Percentiles rank a stretch among this genome's conserved stretches.
These are phyloP conservation scores for pig (Sus scrofa) DNA, from an alignment of 2,113 vertebrate genomes.

Conservation along the genomic window T2T-Sscrofa CM000826.6:99501501-99502000, in stretches of 20 bases:
- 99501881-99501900: background rate
- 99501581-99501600: constrained; percentile 50
- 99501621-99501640: background rate
- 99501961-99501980: too few relatives aligned
- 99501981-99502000: too few relatives aligned
- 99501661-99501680: background rate
- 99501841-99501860: constrained; percentile 28
- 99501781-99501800: background rate
- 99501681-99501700: background rate
- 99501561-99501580: constrained; percentile 15
- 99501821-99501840: constrained; percentile 18
- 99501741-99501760: constrained; percentile 5
- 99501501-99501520: constrained; percentile 28
- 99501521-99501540: background rate
- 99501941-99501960: too few relatives aligned
- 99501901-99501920: too few relatives aligned
- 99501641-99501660: background rate
- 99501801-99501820: constrained; percentile 38
- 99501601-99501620: constrained; percentile 26
- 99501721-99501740: constrained; percentile 17
- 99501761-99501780: background rate
- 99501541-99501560: constrained; percentile 13
- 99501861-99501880: constrained; percentile 44
- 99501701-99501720: background rate
- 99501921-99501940: too few relatives aligned